Percentiles rank a stretch among this genome's conserved stretches.
phyloP scores from a whole-genome alignment of 2,113 vertebrate genomes.

The Beaufortia kweichowensis region DNA sequence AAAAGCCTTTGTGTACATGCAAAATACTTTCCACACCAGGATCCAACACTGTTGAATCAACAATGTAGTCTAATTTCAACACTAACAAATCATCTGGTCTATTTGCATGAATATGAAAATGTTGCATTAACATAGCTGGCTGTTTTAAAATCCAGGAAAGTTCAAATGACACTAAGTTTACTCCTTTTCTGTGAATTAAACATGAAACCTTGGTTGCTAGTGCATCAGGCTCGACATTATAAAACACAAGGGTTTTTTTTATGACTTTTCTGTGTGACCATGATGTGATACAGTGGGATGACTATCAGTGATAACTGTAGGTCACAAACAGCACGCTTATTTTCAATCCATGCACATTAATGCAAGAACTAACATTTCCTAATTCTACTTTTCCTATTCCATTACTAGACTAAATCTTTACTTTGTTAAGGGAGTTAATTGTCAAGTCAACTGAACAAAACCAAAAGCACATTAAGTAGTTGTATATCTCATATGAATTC shows the following conservation, averaged over 20 bases:
- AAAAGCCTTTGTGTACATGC: neutral
- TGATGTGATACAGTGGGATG: neutral
- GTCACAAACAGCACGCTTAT: neutral
- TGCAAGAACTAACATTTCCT: too few relatives aligned
- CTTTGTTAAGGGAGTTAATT: too few relatives aligned
- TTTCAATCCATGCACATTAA: neutral
- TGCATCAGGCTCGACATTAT: neutral
- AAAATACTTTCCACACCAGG: neutral
- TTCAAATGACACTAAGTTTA: neutral
- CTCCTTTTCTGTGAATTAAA: neutral
- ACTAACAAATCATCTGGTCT: neutral
- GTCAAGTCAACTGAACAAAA: too few relatives aligned
- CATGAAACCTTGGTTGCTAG: neutral
- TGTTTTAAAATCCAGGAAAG: neutral
- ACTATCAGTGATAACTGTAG: neutral
- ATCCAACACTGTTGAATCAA: neutral
- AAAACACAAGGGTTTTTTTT: too few relatives aligned
- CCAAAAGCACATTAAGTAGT: too few relatives aligned
- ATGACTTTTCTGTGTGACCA: neutral
- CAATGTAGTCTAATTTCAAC: neutral
- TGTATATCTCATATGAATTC: too few relatives aligned
- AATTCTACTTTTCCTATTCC: neutral
- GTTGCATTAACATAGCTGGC: neutral
- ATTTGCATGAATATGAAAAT: conserved; percentile 18
- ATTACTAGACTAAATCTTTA: too few relatives aligned